phyloP scores from a whole-genome alignment of 2,113 vertebrate species.

The Noturus placidus region DNA sequence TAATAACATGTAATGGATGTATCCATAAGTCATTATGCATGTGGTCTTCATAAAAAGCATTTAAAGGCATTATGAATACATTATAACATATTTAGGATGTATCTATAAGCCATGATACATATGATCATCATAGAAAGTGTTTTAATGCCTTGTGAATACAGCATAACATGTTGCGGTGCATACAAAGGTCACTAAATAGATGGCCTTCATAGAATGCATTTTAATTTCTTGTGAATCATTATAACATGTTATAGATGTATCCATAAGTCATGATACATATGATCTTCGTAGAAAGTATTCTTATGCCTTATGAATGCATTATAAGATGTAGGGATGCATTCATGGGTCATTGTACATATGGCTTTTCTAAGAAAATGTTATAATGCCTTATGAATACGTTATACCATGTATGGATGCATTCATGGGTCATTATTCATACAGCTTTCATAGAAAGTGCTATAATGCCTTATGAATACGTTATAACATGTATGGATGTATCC shows the following conservation, averaged over 20 bases:
- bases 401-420: no score
- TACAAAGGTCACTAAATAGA: not conserved
- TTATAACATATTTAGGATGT: not conserved
- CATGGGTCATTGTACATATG: not conserved
- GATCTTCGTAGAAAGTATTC: not conserved
- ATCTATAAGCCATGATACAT: not conserved
- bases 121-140: not conserved
- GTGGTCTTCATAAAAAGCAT: not conserved
- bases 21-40: not conserved
- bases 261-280: not conserved
- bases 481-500: no score
- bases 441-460: no score
- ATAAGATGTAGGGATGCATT: not conserved
- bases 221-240: not conserved
- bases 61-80: not conserved
- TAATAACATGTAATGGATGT: not conserved
- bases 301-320: not conserved
- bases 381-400: not conserved
- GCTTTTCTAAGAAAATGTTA: not conserved
- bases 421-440: no score
- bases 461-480: no score
- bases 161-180: not conserved
- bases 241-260: not conserved
- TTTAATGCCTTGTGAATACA: not conserved
- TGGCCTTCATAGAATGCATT: not conserved